Base-by-base conservation (phyloP, 2,888 invertebrate genomes). In the Galerucella nymphaeae region DNA sequence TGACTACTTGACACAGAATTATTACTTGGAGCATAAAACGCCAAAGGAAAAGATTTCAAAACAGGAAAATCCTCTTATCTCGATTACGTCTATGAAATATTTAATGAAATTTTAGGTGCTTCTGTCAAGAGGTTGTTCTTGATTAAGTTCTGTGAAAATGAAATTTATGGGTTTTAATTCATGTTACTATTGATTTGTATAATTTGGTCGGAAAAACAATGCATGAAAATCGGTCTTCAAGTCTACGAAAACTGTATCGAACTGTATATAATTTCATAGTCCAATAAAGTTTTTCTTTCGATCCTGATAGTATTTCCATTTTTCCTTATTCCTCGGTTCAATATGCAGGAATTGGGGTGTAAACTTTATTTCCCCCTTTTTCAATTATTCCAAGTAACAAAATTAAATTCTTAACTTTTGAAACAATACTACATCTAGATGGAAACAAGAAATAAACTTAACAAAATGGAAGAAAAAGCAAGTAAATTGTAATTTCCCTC, bases 61-160 rank as follows among this genome's bases (percentile, higher is more conserved):
- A 59, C 71, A 53, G 45, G 53, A 57, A 71, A 71, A 71, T 71
- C 66, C 66, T 66, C 53, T 71, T 66, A 71, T 66, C 71, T 59
- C 16, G 66, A 66, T 66, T 71, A 45, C 59, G n/a, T 62, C 6
- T 38, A 38, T 10, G 14, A 11, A 62, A 41, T 41, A 61, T 62
- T 10, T 38, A 18, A 62, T n/a, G 61, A 41, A 30, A n/a, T 23
- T 59, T n/a, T 2, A 59, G 30, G 23, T n/a, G 38, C 1, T 59
- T n/a, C 5, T 23, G 53, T 53, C 45, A 13, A 45, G 10, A 0
- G 16, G 18, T 55, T 18, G 20, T 55, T 55, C 20, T 20, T 11
- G n/a, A 59, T 30, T n/a, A 16, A 53, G n/a, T 53, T 53, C 18
- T 18, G 10, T 16, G 18, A 53, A 45, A 53, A 18, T 53, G 5